Percentiles rank a stretch among this genome's conserved stretches.
Conservation (phyloP, 1,140 invertebrate species). For the Dendrolimus punctatus region DNA sequence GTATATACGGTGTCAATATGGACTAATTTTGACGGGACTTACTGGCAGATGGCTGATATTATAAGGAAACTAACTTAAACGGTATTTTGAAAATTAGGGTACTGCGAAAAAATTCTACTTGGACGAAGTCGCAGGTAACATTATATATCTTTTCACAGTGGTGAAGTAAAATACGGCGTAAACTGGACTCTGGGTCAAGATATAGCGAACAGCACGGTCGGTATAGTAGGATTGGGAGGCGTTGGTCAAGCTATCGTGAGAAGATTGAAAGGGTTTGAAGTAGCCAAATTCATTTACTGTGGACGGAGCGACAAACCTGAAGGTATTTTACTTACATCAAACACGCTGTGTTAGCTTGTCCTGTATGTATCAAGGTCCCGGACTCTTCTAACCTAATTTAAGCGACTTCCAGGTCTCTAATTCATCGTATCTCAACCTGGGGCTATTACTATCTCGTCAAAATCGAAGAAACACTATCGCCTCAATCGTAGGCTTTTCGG, state of each 20-base stretch:
- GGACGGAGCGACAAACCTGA: conserved; percentile 77
- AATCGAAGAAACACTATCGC: too few relatives aligned
- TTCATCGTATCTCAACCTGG: too few relatives aligned
- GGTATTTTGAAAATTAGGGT: too few relatives aligned
- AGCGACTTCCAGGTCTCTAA: too few relatives aligned
- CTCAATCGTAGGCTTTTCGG: too few relatives aligned
- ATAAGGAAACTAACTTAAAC: too few relatives aligned
- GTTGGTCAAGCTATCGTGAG: conserved; percentile 83
- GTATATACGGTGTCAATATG: too few relatives aligned
- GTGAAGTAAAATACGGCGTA: conserved; percentile 75
- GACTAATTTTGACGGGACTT: too few relatives aligned
- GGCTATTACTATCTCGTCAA: too few relatives aligned
- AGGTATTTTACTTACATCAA: conserved; percentile 51
- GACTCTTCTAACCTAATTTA: too few relatives aligned
- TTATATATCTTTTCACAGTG: conserved; percentile 63
- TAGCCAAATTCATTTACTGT: conserved; percentile 79
- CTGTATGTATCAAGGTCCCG: neutral
- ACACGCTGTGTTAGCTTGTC: neutral
- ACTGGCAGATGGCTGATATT: too few relatives aligned
- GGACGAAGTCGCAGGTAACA: conserved; percentile 6
- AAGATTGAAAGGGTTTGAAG: conserved; percentile 79
- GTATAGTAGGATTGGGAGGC: conserved; percentile 85
- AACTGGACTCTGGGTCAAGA: conserved; percentile 80
- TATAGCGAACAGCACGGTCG: conserved; percentile 81
- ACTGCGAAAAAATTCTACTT: conserved; percentile 4